These are phyloP conservation scores for Anagyrus pseudococci DNA, from an alignment of 2,888 invertebrate genomes.

Conservation along the genomic window DNA sequence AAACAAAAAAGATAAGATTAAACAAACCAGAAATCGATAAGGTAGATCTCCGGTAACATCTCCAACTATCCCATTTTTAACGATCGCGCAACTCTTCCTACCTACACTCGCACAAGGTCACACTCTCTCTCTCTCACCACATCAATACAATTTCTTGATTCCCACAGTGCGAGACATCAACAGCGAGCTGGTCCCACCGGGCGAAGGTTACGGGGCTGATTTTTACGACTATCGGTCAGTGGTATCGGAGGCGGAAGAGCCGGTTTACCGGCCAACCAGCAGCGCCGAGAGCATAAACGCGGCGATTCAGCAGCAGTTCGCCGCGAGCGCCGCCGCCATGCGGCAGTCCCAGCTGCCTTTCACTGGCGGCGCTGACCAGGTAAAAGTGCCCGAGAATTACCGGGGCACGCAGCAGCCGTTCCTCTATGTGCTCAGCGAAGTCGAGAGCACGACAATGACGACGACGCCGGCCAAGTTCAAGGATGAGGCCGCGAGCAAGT, in stretches of 20 bases:
- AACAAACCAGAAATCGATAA: slow-evolving; percentile 16
- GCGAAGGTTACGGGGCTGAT: no score
- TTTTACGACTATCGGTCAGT: slow-evolving; percentile 8
- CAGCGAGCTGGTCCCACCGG: no score
- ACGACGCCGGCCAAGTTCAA: slow-evolving; percentile 29
- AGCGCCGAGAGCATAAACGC: no score
- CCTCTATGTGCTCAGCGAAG: slow-evolving; percentile 1
- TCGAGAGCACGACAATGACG: slow-evolving; percentile 2
- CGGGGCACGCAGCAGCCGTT: slow-evolving; percentile 5
- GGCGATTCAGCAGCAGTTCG: slow-evolving; percentile 20
- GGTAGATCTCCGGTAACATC: slow-evolving; percentile 18
- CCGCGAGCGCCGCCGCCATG: slow-evolving; percentile 18
- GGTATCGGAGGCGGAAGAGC: background rate
- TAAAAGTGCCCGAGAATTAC: slow-evolving; percentile 33
- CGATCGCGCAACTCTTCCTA: no score
- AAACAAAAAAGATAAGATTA: background rate
- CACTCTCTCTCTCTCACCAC: no score
- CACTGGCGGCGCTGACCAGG: slow-evolving; percentile 29
- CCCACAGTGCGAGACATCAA: no score
- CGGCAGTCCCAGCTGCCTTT: slow-evolving; percentile 10
- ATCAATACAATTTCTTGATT: no score
- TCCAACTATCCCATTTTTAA: no score
- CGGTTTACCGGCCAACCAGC: no score
- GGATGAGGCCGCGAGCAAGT: slow-evolving; percentile 13
- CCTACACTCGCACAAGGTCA: no score